Base-by-base conservation (phyloP, 2,888 invertebrate species). In the Eucera pruinosa region DNA sequence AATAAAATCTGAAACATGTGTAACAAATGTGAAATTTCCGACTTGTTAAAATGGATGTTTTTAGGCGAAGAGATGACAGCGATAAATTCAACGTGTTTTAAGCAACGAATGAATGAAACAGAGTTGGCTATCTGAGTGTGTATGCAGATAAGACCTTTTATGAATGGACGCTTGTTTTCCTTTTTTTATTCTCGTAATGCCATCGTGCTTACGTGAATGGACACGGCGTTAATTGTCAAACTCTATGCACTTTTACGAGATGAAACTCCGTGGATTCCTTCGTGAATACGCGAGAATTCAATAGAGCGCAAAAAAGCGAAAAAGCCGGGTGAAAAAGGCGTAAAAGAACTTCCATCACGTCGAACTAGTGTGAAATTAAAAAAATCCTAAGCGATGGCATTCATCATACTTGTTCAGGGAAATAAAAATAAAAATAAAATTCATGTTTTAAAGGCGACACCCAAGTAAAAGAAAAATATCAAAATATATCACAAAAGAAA, bases 211-310 rank as follows among this genome's bases (percentile, higher is more conserved):
- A 47, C 80, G 80, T 71, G 81, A 83, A 81, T 80, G 80, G 64
- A 75, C 80, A 75, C 66, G 73, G 81, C 80, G 81, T 86, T 86
- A 86, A 86, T 85, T 82, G 80, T 78, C 78, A 71, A 72, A 69
- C 71, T 77, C 70, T 72, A 61, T 74, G 67, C 66, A 55, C 64
- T 66, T 64, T 70, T 33, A 60, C 39, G 62, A 33, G 60, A 55
- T 41, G 55, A 64, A 64, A 57, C 55, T 47, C 39, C 41, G 43
- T 18, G 54, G 30, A 25, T 54, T 4, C 45, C 13, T 15, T n/a
- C 18, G 9, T 57, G 55, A 67, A 58, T 58, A 27, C 25, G 15
- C 20, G 11, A 11, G 6, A 18, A 67, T 58, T 48, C 27, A 48
- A 67, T 48, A 41, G 57, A n/a, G 1, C 1, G 61, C 6, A 25